Evolutionary conservation across 2,888 invertebrate genomes (phyloP).

Genomic region (Stenodera caucasica): DNA sequence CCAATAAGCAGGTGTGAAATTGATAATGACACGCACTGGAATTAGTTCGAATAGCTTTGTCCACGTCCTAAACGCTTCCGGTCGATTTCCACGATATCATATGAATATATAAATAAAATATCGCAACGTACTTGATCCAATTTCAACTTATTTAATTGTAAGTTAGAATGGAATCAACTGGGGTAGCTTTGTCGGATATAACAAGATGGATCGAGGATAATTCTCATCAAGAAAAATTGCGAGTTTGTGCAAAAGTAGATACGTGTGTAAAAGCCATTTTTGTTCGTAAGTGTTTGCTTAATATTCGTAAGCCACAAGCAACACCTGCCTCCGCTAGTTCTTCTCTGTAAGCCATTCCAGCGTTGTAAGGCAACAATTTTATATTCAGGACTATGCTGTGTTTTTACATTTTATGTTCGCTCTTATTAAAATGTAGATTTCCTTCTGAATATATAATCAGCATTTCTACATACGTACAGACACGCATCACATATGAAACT

Average conservation of each 20-base stretch:
- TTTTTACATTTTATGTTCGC: conserved; percentile 31
- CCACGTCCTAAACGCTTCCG: background rate
- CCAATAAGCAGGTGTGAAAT: background rate
- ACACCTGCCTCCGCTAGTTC: conserved; percentile 40
- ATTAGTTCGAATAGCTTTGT: background rate
- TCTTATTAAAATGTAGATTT: conserved; percentile 36
- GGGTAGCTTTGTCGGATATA: background rate
- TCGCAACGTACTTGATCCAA: no score
- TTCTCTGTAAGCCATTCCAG: conserved; percentile 1
- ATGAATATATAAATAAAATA: background rate
- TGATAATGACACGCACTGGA: background rate
- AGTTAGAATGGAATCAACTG: no score
- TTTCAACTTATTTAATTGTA: background rate
- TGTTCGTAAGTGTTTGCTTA: conserved; percentile 42
- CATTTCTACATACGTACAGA: conserved; percentile 14
- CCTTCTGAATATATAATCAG: conserved; percentile 31
- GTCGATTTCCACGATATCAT: background rate
- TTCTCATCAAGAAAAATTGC: background rate
- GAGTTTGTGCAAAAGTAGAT: conserved; percentile 50
- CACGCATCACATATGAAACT: background rate
- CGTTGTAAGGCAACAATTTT: conserved; percentile 17
- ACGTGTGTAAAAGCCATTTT: conserved; percentile 24
- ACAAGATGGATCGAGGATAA: background rate
- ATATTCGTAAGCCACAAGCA: conserved; percentile 42
- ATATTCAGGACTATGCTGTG: conserved; percentile 26